Base-by-base conservation (phyloP, 2,797 vertebrate genomes). In the Sciurus carolinensis region DNA sequence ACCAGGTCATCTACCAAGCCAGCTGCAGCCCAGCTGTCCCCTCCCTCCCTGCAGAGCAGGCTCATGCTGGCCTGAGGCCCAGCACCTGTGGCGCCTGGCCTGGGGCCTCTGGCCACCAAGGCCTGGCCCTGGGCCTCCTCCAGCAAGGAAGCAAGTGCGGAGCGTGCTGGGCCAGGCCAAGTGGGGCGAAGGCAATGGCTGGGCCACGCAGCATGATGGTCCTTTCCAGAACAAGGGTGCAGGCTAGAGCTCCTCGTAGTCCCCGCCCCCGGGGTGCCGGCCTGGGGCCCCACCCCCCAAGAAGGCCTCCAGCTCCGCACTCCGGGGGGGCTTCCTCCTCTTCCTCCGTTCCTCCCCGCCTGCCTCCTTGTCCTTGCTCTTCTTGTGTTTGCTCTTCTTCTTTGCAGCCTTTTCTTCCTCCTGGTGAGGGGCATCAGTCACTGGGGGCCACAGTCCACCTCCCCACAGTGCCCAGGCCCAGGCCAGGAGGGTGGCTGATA, bases 201-300 rank as follows among this genome's bases (percentile, higher is more conserved):
- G 85, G 87, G 75, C 24, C 15, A 14, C 9, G 50, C 18, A 71
- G 57, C 12, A 36, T 83, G 54, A 57, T 28, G 33, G 81, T 90
- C 72, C 62, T 50, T 62, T 11, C 59, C 54, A 22, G 54, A 57
- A 57, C 18, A 22, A 18, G 1, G 36, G 59, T 62, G 59, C 59
- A 62, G 57, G 59, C 59, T 99, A 99, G 90, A 99, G 99, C 97
- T 99, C 99, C 98, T 99, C 99, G 0, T 99, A 99, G 97, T 99
- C 99, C 0, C 99, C 99, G 0, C 99, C 99, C 0, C 99, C 99
- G 50, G 90, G 98, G 7, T 98, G 98, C 92, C 98, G 98, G 93
- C 98, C 2, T 1, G 98, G 0, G 14, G 97, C 98, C 71, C 98
- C 99, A 15, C 99, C 99, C 0, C 99, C 99, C 96, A 99, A 98